phyloP scores from a whole-genome alignment of 2,797 vertebrate species.

The Hyperoplus immaculatus region DNA sequence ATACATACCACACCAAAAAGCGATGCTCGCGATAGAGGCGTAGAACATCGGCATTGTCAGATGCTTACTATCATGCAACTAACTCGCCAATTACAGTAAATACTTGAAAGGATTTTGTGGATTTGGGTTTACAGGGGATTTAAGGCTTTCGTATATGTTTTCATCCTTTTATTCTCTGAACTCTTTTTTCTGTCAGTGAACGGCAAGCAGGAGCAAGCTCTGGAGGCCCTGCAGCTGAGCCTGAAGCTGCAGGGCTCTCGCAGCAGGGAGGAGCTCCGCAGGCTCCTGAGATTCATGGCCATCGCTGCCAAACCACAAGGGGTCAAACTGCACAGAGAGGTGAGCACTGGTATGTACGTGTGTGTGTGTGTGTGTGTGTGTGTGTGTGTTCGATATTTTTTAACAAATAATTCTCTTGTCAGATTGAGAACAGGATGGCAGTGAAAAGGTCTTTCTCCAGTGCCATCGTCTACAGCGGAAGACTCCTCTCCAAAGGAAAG shows the following conservation, averaged over 20 bases:
- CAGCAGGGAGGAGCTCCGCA: slow-evolving; percentile 94
- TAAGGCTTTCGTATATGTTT: not conserved
- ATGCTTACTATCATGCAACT: no score
- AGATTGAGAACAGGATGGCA: slow-evolving; percentile 97
- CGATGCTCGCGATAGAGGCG: no score
- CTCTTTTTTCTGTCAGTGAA: slow-evolving; percentile 86
- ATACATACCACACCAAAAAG: no score
- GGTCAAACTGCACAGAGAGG: slow-evolving; percentile 94
- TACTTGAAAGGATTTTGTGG: no score
- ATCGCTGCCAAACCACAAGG: slow-evolving; percentile 88
- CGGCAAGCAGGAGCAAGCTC: slow-evolving; percentile 92
- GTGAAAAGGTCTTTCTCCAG: slow-evolving; percentile 95
- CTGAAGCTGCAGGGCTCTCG: slow-evolving; percentile 94
- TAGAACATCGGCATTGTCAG: no score
- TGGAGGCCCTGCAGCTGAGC: slow-evolving; percentile 95
- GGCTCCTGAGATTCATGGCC: slow-evolving; percentile 95
- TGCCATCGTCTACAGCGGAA: slow-evolving; percentile 92
- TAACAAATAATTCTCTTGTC: slow-evolving; percentile 20
- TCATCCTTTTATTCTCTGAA: slow-evolving; percentile 17
- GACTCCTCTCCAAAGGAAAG: slow-evolving; percentile 94
- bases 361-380: not conserved
- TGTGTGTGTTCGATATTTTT: not conserved
- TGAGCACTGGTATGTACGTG: slow-evolving; percentile 59
- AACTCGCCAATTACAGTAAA: no score
- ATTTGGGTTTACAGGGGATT: not conserved